Evolutionary conservation across 2,888 invertebrate genomes (phyloP).

Genomic region (Drosophila kokeensis): DNA sequence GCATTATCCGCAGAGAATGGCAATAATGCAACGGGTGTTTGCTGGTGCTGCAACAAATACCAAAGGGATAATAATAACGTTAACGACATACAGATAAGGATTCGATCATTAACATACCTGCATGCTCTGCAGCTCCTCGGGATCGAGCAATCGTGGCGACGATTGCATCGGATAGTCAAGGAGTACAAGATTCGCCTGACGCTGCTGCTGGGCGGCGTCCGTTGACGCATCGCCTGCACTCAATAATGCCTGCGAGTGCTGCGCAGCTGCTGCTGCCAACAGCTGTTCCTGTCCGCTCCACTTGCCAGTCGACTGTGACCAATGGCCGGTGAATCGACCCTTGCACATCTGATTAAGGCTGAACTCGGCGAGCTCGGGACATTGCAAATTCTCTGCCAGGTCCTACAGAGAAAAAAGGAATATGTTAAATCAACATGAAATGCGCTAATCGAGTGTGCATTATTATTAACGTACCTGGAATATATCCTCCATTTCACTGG

Average conservation of each 20-base stretch:
- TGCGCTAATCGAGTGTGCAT: not conserved
- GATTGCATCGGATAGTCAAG: constrained; percentile 85
- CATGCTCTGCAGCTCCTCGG: constrained; percentile 84
- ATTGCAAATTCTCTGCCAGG: constrained; percentile 84
- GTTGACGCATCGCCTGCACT: constrained; percentile 75
- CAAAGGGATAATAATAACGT: not conserved
- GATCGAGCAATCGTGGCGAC: constrained; percentile 84
- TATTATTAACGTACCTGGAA: constrained; percentile 76
- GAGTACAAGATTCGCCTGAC: constrained; percentile 82
- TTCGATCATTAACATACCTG: constrained; percentile 72
- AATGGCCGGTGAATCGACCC: constrained; percentile 84
- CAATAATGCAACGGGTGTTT: constrained; percentile 83
- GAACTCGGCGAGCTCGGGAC: constrained; percentile 84
- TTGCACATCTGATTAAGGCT: constrained; percentile 85
- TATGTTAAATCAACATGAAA: not conserved
- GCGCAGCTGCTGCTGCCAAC: constrained; percentile 73
- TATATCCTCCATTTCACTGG: constrained; percentile 85
- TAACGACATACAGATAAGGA: not conserved
- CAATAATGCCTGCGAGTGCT: constrained; percentile 77
- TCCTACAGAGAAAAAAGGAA: constrained; percentile 70
- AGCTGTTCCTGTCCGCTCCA: constrained; percentile 83
- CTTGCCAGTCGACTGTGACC: constrained; percentile 78
- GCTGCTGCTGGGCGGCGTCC: constrained; percentile 58
- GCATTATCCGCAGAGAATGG: constrained; percentile 82
- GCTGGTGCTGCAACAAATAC: constrained; percentile 79